Evolutionary conservation across 2,113 vertebrate species (phyloP), one percentile per base, ranked within the genome.

Genomic region (Charina bottae): DNA sequence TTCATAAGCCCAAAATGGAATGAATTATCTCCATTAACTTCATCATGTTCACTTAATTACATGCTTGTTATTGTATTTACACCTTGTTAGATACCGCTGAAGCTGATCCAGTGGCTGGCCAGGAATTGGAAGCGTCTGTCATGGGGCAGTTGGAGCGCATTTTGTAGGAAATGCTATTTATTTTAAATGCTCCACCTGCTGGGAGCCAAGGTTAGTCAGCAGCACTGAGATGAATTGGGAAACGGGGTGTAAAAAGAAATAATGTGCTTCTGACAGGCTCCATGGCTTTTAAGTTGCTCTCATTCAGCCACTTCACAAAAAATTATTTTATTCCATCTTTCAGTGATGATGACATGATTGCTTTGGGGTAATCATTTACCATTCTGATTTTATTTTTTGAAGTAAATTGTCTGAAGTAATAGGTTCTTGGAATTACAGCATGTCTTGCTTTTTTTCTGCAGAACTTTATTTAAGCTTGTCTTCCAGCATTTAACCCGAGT

Each of bases 11-110:
- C 98, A 99, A 99, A 98, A 99, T 98, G 98, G 98, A 99, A 99
- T 99, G 99, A 99, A 99, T 99, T 99, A 99, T 99, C 99, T 99
- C 99, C 99, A 99, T 99, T 99, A 99, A 99, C 99, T 99, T 99
- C 99, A 99, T 99, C 99, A 99, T 99, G 99, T 98, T 99, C 99
- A 99, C 99, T 99, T 99, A 99, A 99, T 99, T 99, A 99, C 99
- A 99, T 99, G 99, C 99, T 99, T 99, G 99, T 99, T 99, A 99
- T 99, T 99, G 99, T 99, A 99, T 99, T 99, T 99, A 99, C 99
- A 99, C 99, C 99, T 99, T 99, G 99, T 99, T 99, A 99, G 99
- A 99, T 99, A 99, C 98, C 98, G 98, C 98, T 98, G 99, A 99
- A 99, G 98, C 98, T 98, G 98, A 99, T 99, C 98, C 98, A 99